A percentile compares a stretch with the other conserved stretches of the same genome.
phyloP scores from a whole-genome alignment of 2,113 vertebrate species.

The Gambusia holbrooki region DNA sequence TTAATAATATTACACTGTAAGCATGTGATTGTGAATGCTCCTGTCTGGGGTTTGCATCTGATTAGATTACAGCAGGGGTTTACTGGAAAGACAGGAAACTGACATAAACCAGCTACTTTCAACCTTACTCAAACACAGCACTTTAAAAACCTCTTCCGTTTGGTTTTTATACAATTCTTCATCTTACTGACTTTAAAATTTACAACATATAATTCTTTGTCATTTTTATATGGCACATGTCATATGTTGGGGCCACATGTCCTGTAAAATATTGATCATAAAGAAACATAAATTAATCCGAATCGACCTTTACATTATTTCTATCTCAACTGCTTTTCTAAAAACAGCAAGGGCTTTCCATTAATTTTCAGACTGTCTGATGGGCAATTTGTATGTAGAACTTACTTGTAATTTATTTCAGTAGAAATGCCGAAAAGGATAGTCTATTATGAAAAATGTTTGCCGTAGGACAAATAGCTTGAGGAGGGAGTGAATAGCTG shows the following conservation, averaged over 20 bases:
- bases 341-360: not conserved
- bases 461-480: not conserved
- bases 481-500: not conserved
- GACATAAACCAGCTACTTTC: slow-evolving; percentile 34
- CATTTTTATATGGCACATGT: not conserved
- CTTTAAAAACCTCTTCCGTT: slow-evolving; percentile 4
- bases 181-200: not conserved
- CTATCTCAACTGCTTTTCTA: not conserved
- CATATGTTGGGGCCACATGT: not conserved
- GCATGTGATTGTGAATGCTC: slow-evolving; percentile 5
- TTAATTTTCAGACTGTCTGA: not conserved
- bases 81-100: slow-evolving; percentile 33
- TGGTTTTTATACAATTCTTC: not conserved
- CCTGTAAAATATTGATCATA: not conserved
- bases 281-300: not conserved
- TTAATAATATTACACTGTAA: slow-evolving; percentile 17
- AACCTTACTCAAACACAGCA: slow-evolving; percentile 29
- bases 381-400: not conserved
- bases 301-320: not conserved
- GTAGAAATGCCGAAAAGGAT: not conserved
- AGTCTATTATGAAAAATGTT: not conserved
- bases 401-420: not conserved
- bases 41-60: slow-evolving; percentile 18
- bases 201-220: not conserved
- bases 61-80: slow-evolving; percentile 41